Conservation (phyloP, 2,888 invertebrate genomes). For the Antheraea assamensis region DNA sequence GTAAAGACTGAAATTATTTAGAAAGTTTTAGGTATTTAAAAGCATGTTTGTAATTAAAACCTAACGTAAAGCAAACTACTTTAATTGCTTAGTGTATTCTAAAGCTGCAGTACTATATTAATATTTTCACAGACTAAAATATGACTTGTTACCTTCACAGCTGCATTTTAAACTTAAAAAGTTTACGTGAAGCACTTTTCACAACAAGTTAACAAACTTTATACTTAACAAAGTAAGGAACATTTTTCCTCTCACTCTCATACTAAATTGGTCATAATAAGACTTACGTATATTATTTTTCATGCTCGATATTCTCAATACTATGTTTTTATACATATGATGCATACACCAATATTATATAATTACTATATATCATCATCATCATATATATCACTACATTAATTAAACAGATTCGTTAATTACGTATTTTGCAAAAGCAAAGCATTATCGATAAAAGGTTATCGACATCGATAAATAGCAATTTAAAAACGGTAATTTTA, state of each 20-base stretch:
- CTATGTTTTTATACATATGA: background rate
- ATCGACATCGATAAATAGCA: too few species aligned
- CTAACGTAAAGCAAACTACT: background rate
- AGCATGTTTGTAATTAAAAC: background rate
- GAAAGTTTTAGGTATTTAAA: background rate
- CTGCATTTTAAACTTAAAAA: background rate
- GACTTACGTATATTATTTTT: background rate
- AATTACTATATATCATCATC: too few species aligned
- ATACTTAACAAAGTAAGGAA: background rate
- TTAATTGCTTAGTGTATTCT: background rate
- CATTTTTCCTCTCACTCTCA: background rate
- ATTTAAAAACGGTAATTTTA: too few species aligned
- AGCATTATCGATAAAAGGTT: too few species aligned
- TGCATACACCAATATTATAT: background rate
- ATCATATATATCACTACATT: too few species aligned
- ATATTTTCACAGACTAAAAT: background rate
- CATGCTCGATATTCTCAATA: background rate
- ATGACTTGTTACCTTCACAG: constrained; percentile 26
- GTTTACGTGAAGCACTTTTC: background rate
- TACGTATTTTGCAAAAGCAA: too few species aligned
- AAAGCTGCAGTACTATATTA: background rate
- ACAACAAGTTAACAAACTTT: constrained; percentile 5
- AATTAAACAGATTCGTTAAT: too few species aligned
- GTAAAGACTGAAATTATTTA: background rate
- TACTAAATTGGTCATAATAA: background rate